Conservation (phyloP, 2,888 invertebrate species). For the Harpalus rufipes region DNA sequence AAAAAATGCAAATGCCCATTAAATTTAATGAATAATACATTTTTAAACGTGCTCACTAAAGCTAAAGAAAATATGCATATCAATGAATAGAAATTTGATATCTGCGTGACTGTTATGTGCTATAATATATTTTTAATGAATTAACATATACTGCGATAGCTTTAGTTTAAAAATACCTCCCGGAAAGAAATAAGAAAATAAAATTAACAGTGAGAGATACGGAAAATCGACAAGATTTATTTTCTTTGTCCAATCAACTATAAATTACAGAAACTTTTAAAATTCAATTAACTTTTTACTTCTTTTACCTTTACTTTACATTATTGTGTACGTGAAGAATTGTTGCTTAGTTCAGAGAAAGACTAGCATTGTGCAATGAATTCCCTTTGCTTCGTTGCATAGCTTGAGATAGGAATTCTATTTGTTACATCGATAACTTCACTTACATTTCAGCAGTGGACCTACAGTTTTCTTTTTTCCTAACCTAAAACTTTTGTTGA, state of each 20-base stretch:
- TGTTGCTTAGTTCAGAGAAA: neutral
- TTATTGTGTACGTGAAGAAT: constrained; percentile 39
- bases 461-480: no score
- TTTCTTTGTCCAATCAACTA: constrained; percentile 45
- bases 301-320: constrained; percentile 40
- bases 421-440: no score
- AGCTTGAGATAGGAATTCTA: no score
- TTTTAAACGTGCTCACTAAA: constrained; percentile 44
- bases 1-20: constrained; percentile 43
- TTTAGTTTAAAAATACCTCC: constrained; percentile 18
- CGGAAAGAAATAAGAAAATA: constrained; percentile 17
- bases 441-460: no score
- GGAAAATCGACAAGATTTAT: constrained; percentile 51
- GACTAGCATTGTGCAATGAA: neutral
- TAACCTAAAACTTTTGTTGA: no score
- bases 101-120: constrained; percentile 37
- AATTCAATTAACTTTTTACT: constrained; percentile 54
- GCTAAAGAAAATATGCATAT: constrained; percentile 41
- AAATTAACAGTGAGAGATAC: constrained; percentile 37
- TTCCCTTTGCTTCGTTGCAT: neutral
- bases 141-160: constrained; percentile 13
- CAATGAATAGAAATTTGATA: constrained; percentile 33
- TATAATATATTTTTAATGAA: constrained; percentile 36
- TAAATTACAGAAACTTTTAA: constrained; percentile 54
- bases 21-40: constrained; percentile 46